These are phyloP conservation scores for Incurvaria masculella DNA, from an alignment of 2,888 invertebrate genomes.

Conservation along the genomic window DNA sequence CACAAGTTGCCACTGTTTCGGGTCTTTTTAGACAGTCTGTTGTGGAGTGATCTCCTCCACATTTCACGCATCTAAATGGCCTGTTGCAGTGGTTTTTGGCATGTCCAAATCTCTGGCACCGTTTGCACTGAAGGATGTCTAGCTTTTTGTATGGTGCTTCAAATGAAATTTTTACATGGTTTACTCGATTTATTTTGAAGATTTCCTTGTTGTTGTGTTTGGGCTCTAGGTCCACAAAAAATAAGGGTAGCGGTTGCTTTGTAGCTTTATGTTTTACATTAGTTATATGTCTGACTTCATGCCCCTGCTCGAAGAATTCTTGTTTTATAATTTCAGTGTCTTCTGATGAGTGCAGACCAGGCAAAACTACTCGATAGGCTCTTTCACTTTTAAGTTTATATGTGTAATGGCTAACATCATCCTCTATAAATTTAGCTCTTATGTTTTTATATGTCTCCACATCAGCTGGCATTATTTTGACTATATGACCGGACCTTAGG, in stretches of 20 bases:
- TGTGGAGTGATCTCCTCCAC: constrained; percentile 17
- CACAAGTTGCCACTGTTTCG: constrained; percentile 16
- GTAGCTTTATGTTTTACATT: constrained; percentile 10
- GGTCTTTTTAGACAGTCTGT: constrained; percentile 7
- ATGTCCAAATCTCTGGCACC: constrained; percentile 19
- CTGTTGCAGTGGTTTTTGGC: constrained; percentile 18
- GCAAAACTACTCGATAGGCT: constrained; percentile 13
- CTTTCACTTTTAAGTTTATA: constrained; percentile 13
- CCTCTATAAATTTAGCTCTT: background rate
- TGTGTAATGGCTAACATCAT: constrained; percentile 6
- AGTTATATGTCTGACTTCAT: constrained; percentile 10
- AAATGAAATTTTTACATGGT: constrained; percentile 9
- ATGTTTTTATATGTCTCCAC: constrained; percentile 2
- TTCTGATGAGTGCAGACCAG: constrained; percentile 10
- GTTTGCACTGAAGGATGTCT: constrained; percentile 16
- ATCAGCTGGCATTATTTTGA: background rate
- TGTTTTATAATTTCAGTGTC: constrained; percentile 8
- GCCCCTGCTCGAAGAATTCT: constrained; percentile 9
- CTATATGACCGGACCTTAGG: background rate
- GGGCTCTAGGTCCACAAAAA: constrained; percentile 17
- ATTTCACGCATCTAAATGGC: constrained; percentile 18
- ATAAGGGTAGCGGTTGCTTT: constrained; percentile 16
- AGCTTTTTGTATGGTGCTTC: constrained; percentile 17
- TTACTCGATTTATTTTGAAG: constrained; percentile 10
- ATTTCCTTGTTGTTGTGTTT: constrained; percentile 14